phyloP scores from a whole-genome alignment of 2,797 vertebrate species.

The Sciurus vulgaris region DNA sequence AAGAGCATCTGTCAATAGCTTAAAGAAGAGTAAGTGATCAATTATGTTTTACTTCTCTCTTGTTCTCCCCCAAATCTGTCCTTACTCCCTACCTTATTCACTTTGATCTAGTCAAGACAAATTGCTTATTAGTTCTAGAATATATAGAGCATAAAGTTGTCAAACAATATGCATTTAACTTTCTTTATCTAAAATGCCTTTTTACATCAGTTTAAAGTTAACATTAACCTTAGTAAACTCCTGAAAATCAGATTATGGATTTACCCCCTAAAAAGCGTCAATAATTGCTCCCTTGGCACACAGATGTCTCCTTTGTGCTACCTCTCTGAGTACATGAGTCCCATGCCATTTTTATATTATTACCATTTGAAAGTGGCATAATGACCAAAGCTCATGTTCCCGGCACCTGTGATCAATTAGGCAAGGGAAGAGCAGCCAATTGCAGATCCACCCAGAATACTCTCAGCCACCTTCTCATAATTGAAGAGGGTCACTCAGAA shows the following conservation, averaged over 20 bases:
- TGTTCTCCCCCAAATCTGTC: not conserved
- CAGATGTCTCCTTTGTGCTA: not conserved
- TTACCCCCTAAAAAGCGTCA: not conserved
- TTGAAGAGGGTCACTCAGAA: conserved; percentile 85
- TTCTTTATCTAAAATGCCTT: not conserved
- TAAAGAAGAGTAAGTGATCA: not conserved
- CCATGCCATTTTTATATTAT: not conserved
- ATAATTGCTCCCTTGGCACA: not conserved
- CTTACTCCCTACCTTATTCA: rapidly evolving
- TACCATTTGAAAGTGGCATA: not conserved
- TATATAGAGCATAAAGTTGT: not conserved
- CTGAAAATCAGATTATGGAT: not conserved
- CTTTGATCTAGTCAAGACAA: not conserved
- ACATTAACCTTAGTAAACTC: not conserved
- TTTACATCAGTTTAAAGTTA: not conserved
- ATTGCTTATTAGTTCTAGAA: not conserved
- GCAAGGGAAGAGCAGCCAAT: conserved; percentile 77
- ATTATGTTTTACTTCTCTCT: not conserved
- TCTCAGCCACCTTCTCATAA: conserved; percentile 84
- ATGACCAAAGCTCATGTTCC: conserved; percentile 77
- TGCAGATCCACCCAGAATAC: conserved; percentile 81
- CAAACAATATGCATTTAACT: not conserved
- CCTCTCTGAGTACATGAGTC: rapidly evolving
- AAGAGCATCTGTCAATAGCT: not conserved
- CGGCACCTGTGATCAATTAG: conserved; percentile 75